Base-by-base conservation (phyloP, 2,113 vertebrate genomes). In the Callospermophilus lateralis region DNA sequence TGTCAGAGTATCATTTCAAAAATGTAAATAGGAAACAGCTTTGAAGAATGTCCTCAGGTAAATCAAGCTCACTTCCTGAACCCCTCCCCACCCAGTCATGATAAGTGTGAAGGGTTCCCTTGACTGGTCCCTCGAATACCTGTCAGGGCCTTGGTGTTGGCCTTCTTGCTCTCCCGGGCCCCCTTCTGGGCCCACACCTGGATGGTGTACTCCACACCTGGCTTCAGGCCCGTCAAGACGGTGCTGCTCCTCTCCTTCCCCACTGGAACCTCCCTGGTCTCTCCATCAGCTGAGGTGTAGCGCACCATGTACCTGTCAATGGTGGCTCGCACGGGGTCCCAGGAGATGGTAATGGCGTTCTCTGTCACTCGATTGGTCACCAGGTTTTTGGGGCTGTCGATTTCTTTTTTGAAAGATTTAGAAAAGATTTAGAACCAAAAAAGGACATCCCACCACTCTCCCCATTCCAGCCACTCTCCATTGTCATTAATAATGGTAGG, bases 281-380 rank as follows among this genome's bases (percentile, higher is more conserved):
- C 98, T 67, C 99, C 99, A 0, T 98, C 97, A 3, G 98, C 96
- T 0, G 99, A 98, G 16, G 97, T 98, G 96, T 99, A 99, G 89
- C 95, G 98, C 96, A 99, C 97, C 97, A 98, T 98, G 92, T 99
- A 99, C 97, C 97, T 99, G 30, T 99, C 98, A 4, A 99, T 98
- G n/a, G 96, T 84, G 15, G 99, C 98, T 90, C 94, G 98, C 72
- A 99, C 99, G 1, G 63, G 97, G 39, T 98, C 98, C 99, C 99
- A 99, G 63, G 98, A 98, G 86, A 99, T 88, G 0, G 96, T 98
- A 26, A 98, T 98, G 0, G 98, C 98, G 96, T 98, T 98, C 88
- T 99, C 99, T 6, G 99, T 99, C 78, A 99, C 98, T 58, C 96
- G 93, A 5, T 96, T 95, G 58, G 98, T 98, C 95, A 98, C 87